Evolutionary conservation across 2,113 vertebrate species (phyloP).

Genomic region (Anarhynchus alexandrinus): DNA sequence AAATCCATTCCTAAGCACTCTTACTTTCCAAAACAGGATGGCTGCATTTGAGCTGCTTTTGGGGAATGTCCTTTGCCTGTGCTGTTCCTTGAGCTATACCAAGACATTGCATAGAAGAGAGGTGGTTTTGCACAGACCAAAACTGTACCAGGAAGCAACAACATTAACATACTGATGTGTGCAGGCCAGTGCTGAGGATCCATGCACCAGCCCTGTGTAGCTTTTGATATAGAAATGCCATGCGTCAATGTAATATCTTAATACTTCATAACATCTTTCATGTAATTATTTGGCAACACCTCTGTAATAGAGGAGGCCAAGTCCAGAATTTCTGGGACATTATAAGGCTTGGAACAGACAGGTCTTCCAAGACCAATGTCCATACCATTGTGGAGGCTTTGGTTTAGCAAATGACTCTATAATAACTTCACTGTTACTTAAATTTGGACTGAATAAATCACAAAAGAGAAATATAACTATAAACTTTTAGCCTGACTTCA

Average conservation of each 20-base stretch:
- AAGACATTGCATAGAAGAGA: neutral
- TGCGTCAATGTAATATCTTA: neutral
- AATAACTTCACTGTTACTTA: neutral
- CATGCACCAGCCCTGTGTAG: too few species aligned
- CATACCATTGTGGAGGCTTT: neutral
- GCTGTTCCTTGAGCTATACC: neutral
- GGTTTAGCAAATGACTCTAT: neutral
- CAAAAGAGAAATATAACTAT: neutral
- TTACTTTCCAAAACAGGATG: neutral
- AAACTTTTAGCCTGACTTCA: neutral
- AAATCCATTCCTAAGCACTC: neutral
- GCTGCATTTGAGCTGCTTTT: neutral
- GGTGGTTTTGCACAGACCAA: neutral
- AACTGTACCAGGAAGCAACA: neutral
- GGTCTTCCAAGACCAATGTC: neutral
- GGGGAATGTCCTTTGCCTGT: neutral
- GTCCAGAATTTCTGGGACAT: neutral
- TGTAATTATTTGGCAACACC: neutral
- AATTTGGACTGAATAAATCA: neutral
- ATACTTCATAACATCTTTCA: neutral
- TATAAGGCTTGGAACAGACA: neutral
- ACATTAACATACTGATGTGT: fast-evolving
- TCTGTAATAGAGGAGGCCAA: neutral
- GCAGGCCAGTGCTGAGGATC: neutral
- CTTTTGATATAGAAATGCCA: neutral